phyloP scores from a whole-genome alignment of 53 echinoderm and acorn worm species.

The Arbacia lixula region DNA sequence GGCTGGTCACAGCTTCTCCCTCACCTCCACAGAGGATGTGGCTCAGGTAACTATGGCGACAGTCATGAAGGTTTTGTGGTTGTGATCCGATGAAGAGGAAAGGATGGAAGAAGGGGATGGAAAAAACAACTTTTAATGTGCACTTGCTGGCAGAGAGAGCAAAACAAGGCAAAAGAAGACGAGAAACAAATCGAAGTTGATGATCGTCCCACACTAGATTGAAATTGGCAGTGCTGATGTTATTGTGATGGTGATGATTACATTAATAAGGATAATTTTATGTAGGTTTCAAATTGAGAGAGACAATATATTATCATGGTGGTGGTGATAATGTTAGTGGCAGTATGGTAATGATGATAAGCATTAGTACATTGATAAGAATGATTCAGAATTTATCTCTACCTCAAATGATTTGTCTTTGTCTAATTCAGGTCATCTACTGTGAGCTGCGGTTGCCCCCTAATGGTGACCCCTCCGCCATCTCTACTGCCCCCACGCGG shows the following conservation, averaged over 20 bases:
- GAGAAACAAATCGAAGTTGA: too few species aligned
- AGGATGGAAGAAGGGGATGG: too few species aligned
- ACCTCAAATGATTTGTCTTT: too few species aligned
- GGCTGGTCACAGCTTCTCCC: slow-evolving; percentile 85
- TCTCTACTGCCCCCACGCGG: slow-evolving; percentile 60
- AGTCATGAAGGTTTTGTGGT: neutral
- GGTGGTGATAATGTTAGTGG: neutral
- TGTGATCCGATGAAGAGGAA: too few species aligned
- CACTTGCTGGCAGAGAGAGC: too few species aligned
- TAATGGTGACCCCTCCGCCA: slow-evolving; percentile 75
- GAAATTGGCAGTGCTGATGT: too few species aligned
- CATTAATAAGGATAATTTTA: neutral
- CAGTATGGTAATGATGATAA: neutral
- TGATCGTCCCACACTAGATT: too few species aligned
- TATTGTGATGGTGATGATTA: neutral
- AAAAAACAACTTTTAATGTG: too few species aligned
- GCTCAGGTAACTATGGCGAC: slow-evolving; percentile 81
- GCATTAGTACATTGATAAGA: neutral
- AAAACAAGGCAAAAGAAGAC: too few species aligned
- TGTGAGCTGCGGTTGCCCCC: slow-evolving; percentile 89
- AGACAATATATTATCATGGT: slow-evolving; percentile 73
- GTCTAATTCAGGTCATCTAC: slow-evolving; percentile 83
- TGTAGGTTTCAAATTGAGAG: slow-evolving; percentile 73
- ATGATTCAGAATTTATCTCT: neutral
- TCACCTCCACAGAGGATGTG: slow-evolving; percentile 94